Evolutionary conservation across 2,113 vertebrate species (phyloP), one percentile per base, ranked within the genome.

Genomic region (Pelvicachromis taeniatus): DNA sequence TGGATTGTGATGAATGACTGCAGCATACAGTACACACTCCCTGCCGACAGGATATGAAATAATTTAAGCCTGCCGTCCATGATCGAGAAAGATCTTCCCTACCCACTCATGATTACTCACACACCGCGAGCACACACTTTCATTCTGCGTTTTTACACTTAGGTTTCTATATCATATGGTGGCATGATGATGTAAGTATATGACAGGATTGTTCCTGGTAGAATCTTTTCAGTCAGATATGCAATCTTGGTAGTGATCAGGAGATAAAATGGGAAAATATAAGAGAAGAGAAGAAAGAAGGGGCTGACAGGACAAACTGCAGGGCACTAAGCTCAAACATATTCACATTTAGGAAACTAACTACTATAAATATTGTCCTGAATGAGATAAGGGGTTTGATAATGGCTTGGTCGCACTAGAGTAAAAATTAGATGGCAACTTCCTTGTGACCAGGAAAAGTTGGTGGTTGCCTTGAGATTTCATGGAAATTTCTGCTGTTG

Each of bases 1-100:
- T 73, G n/a, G 3, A 42, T 75, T 61, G 75, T 82, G 83, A 90
- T 88, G 78, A 87, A 85, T 86, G 77, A 80, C 85, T 86, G 87
- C 86, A 87, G 88, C 52, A 86, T 50, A 63, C 26, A n/a, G 70
- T 75, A 75, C 35, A 75, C 56, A 73, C 85, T 33, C 85, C 79
- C 56, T 63, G 14, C 38, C 35, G 85, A 87, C 61, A 83, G 84
- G 83, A 77, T 79, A 78, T 58, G 33, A 88, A 88, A 83, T 79
- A 48, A 89, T 29, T 85, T 40, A 16, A 35, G 77, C 78, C 58
- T 82, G 78, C 58, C 54, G 29, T 84, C 50, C 19, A 79, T 7
- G 2, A 56, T 33, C 23, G 53, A 77, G 33, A 23, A 52, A 53
- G 14, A 21, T 33, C 38, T 83, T 63, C 61, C 75, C 42, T 55